Base-by-base conservation (phyloP, 2,888 invertebrate genomes). In the Melanostoma scalare region DNA sequence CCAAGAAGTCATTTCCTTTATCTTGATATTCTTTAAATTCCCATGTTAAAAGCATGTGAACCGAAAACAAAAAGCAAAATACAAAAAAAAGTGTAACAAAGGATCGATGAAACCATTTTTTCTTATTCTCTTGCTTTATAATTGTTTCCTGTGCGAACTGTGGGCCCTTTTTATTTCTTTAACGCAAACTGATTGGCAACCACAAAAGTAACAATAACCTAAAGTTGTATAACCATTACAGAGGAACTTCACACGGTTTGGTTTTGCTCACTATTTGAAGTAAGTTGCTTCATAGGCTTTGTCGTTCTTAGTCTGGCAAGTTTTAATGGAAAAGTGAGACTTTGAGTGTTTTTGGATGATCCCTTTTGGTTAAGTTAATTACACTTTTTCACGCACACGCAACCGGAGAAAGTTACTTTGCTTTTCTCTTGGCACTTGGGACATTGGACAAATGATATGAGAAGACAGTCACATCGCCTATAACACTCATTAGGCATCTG, bases 111-210 rank as follows among this genome's bases (percentile, higher is more conserved):
- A 86, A 81, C 80, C 48, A 44, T 73, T 81, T 63, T 82, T 68
- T 76, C 71, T 69, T 84, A 85, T 36, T 65, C 33, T 20, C 55
- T 56, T 10, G 55, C 60, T 36, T 84, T 42, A 67, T 84, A 79
- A 84, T 84, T 84, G 56, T 79, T 84, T 84, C 84, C 84, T 84
- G 78, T 84, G 78, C 84, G 74, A 84, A 78, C 44, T 53, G 69
- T 78, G 36, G 40, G 65, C 73, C 82, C 82, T 75, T 80, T 78
- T 68, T 61, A 33, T 20, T 20, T 20, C 20, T 48, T 44, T 52
- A n/a, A 9, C 46, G 38, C 38, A 67, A 68, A 79, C 50, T 46
- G 76, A 72, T 72, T 58, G 60, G 67, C 65, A 76, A 72, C 76
- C 81, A 50, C 65, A 81, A 69, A 44, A 20, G 9, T 38, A 61